phyloP scores from a whole-genome alignment of 2,113 vertebrate species.

The Gracilinanus agilis region DNA sequence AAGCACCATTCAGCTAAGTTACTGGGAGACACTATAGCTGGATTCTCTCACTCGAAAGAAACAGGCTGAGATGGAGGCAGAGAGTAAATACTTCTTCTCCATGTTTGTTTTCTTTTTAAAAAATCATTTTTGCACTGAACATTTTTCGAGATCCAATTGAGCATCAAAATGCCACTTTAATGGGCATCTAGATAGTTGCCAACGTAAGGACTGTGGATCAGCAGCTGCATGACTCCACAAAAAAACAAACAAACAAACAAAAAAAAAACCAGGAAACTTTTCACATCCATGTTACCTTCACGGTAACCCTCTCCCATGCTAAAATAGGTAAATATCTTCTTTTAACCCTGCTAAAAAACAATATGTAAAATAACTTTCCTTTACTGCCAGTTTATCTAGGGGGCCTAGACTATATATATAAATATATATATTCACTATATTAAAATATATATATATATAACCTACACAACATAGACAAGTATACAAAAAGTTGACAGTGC shows the following conservation, averaged over 20 bases:
- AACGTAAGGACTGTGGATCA: slow-evolving; percentile 68
- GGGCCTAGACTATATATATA: slow-evolving; percentile 82
- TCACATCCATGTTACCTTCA: slow-evolving; percentile 64
- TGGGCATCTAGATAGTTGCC: slow-evolving; percentile 70
- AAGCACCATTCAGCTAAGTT: slow-evolving; percentile 51
- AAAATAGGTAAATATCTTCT: slow-evolving; percentile 75
- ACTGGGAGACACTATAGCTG: slow-evolving; percentile 41
- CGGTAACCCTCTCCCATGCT: slow-evolving; percentile 70
- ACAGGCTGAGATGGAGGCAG: slow-evolving; percentile 70
- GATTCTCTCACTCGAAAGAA: slow-evolving; percentile 62
- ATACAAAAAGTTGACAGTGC: slow-evolving; percentile 76
- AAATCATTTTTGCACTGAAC: slow-evolving; percentile 74
- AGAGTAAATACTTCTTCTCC: slow-evolving; percentile 70
- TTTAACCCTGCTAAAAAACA: slow-evolving; percentile 77
- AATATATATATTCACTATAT: slow-evolving; percentile 17
- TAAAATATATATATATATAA: slow-evolving; percentile 78
- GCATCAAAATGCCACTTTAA: slow-evolving; percentile 68
- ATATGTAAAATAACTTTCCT: slow-evolving; percentile 77
- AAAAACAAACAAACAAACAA: too few relatives aligned
- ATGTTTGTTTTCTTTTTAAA: slow-evolving; percentile 35
- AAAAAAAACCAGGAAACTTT: slow-evolving; percentile 51
- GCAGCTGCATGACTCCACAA: slow-evolving; percentile 71
- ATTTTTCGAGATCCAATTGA: slow-evolving; percentile 77
- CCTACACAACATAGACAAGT: slow-evolving; percentile 83
- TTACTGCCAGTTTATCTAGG: slow-evolving; percentile 82